Evolutionary conservation across 2,797 vertebrate species (phyloP).

Genomic region (Hyperoplus lanceolatus): DNA sequence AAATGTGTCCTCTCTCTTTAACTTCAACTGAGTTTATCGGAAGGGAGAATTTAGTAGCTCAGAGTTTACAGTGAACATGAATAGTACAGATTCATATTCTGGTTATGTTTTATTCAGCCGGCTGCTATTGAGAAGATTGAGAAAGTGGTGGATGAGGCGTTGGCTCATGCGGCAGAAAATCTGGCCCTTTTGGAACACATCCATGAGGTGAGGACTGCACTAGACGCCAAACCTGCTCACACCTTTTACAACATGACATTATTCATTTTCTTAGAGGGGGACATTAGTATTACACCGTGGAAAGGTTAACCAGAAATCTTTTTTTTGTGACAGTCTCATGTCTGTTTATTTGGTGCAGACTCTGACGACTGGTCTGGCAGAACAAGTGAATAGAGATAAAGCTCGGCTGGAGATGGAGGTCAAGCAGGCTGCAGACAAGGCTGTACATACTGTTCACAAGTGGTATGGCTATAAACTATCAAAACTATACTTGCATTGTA

Average conservation of each 20-base stretch:
- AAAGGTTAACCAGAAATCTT: neutral
- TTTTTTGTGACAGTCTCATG: neutral
- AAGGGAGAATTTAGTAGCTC: neutral
- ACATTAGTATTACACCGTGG: neutral
- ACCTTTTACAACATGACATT: neutral
- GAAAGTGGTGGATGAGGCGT: constrained; percentile 69
- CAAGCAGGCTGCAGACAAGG: constrained; percentile 60
- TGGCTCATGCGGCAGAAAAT: constrained; percentile 69
- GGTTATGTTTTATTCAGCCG: constrained; percentile 35
- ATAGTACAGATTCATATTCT: neutral
- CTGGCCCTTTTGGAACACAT: constrained; percentile 69
- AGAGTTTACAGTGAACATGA: neutral
- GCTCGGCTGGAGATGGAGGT: constrained; percentile 73
- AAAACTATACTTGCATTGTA: neutral
- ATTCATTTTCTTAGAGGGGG: neutral
- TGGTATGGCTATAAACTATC: constrained; percentile 67
- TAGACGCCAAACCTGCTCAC: neutral
- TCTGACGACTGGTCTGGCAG: constrained; percentile 55
- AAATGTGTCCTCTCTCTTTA: neutral
- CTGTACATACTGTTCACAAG: constrained; percentile 55
- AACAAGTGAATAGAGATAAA: constrained; percentile 67
- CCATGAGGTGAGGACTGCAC: constrained; percentile 67
- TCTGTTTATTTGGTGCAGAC: constrained; percentile 57
- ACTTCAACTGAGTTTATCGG: neutral
- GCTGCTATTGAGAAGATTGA: constrained; percentile 41